A percentile compares a stretch with the other conserved stretches of the same genome.
Conservation (phyloP, 1,140 invertebrate species). For the Bombus consobrinus region DNA sequence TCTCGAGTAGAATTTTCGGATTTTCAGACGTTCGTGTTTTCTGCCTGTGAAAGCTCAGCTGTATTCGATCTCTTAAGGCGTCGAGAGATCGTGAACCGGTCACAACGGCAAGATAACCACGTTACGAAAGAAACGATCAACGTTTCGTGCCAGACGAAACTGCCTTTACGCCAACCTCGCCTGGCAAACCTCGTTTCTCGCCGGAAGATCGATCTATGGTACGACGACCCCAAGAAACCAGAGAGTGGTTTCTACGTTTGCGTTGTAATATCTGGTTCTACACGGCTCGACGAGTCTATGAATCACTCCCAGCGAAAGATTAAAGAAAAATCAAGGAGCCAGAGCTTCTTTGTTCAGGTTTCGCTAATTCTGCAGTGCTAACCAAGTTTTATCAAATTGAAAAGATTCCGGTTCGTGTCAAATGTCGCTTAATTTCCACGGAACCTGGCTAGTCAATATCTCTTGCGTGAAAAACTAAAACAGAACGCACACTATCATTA, state of each 20-base stretch:
- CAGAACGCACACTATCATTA: background rate
- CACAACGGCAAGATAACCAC: conserved; percentile 10
- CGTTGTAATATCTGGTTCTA: conserved; percentile 15
- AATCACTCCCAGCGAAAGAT: background rate
- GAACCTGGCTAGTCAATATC: background rate
- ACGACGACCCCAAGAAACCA: conserved; percentile 41
- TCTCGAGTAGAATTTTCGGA: background rate
- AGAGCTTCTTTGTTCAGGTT: background rate
- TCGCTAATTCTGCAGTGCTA: background rate
- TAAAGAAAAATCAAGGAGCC: background rate
- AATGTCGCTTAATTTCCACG: background rate
- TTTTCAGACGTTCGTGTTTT: background rate
- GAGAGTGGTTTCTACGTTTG: conserved; percentile 31
- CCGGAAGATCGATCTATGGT: conserved; percentile 39
- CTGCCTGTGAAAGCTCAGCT: background rate
- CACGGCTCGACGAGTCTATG: background rate
- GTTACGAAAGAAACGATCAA: conserved; percentile 18
- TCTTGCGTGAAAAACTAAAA: background rate
- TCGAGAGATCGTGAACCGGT: background rate
- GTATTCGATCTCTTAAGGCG: background rate
- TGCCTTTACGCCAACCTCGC: conserved; percentile 8
- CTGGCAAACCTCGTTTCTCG: conserved; percentile 16
- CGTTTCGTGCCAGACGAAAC: conserved; percentile 24
- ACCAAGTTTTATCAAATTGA: background rate
- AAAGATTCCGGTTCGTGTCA: background rate